A percentile compares a stretch with the other conserved stretches of the same genome.
Conservation (phyloP, 2,888 invertebrate species). For the Bellardia pandia region DNA sequence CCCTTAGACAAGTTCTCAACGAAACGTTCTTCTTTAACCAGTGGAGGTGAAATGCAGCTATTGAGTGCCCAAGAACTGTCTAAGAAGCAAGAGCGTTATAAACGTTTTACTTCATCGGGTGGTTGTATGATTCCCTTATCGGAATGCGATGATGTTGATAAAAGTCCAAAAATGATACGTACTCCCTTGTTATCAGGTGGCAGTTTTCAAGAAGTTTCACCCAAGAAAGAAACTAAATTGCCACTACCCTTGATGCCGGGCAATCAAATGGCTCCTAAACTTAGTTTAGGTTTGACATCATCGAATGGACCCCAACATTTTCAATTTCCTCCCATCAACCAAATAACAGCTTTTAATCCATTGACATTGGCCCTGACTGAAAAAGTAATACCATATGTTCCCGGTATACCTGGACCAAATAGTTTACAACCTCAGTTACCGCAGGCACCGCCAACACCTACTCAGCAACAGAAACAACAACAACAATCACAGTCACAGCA, state of each 20-base stretch:
- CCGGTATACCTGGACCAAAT: slow-evolving; percentile 94
- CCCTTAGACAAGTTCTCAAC: slow-evolving; percentile 62
- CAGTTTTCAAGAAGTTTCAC: slow-evolving; percentile 87
- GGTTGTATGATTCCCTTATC: slow-evolving; percentile 87
- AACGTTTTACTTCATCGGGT: slow-evolving; percentile 82
- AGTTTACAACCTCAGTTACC: slow-evolving; percentile 84
- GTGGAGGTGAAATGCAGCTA: slow-evolving; percentile 76
- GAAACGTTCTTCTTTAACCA: slow-evolving; percentile 65
- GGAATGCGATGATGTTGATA: slow-evolving; percentile 86
- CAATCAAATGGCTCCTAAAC: slow-evolving; percentile 84
- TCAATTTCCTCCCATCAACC: slow-evolving; percentile 88
- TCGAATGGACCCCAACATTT: slow-evolving; percentile 84
- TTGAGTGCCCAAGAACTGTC: slow-evolving; percentile 56
- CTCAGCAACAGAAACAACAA: slow-evolving; percentile 76
- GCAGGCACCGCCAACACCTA: slow-evolving; percentile 80
- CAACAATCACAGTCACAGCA: slow-evolving; percentile 75
- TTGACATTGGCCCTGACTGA: slow-evolving; percentile 88
- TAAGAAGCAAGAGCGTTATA: slow-evolving; percentile 80
- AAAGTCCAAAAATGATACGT: slow-evolving; percentile 90
- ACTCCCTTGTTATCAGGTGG: slow-evolving; percentile 93
- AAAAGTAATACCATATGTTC: slow-evolving; percentile 93
- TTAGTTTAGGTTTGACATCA: slow-evolving; percentile 85
- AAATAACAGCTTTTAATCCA: slow-evolving; percentile 89
- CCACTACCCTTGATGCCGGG: slow-evolving; percentile 82
- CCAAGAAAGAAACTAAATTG: slow-evolving; percentile 73